Conservation (phyloP, 2,113 vertebrate species). For the Oreocharis arfaki region DNA sequence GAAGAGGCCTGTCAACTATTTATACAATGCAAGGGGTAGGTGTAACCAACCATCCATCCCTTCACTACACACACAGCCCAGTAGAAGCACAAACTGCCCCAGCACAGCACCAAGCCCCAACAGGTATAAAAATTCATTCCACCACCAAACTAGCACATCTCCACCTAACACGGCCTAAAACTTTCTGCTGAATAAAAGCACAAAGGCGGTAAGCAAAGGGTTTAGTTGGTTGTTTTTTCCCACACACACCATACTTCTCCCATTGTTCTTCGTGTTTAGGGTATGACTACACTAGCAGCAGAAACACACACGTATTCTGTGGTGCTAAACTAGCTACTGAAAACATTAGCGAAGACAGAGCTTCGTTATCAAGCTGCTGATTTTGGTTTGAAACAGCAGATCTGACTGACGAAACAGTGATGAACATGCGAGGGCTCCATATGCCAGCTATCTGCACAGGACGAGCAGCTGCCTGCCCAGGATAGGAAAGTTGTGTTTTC, state of each 20-base stretch:
- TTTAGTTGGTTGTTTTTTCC: background rate
- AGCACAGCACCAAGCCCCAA: background rate
- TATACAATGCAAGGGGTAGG: background rate
- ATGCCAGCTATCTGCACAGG: background rate
- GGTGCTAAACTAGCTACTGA: background rate
- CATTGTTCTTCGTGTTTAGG: background rate
- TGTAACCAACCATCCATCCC: background rate
- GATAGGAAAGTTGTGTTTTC: background rate
- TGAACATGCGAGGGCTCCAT: background rate
- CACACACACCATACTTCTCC: background rate
- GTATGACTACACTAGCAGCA: background rate
- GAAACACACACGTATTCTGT: background rate
- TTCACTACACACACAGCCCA: rapidly evolving
- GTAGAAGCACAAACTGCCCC: background rate
- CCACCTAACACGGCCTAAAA: background rate
- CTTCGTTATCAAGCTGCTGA: background rate
- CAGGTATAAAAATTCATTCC: background rate
- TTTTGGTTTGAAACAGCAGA: background rate
- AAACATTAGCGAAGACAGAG: background rate
- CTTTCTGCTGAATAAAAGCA: background rate
- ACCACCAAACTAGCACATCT: background rate
- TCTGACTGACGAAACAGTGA: background rate
- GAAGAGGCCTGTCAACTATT: background rate
- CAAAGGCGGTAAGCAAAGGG: background rate
- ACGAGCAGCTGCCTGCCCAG: background rate